Percentiles rank a stretch among this genome's conserved stretches.
Conservation (phyloP, 2,113 vertebrate species). For the Sialia sialis region DNA sequence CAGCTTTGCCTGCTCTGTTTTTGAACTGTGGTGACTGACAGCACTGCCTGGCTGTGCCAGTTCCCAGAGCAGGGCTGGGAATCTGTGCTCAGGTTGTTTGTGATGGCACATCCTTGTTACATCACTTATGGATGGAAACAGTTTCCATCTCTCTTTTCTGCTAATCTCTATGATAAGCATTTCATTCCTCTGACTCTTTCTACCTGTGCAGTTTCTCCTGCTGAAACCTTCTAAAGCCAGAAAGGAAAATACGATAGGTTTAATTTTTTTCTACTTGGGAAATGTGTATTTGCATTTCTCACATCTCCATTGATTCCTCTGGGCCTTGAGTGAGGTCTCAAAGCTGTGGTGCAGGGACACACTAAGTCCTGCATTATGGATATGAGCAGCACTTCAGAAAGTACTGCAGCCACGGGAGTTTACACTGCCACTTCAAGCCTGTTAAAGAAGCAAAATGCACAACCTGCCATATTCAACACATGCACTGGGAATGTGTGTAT, state of each 20-base stretch:
- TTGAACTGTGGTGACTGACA: background rate
- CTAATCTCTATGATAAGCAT: background rate
- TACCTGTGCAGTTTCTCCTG: background rate
- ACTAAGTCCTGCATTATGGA: background rate
- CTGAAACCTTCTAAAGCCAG: background rate
- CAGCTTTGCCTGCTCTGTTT: background rate
- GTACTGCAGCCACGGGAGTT: background rate
- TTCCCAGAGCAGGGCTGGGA: background rate
- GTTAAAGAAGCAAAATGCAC: background rate
- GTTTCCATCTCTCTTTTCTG: background rate
- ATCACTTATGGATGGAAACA: accelerated
- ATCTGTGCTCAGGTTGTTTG: background rate
- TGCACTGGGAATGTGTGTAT: background rate
- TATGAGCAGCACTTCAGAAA: background rate
- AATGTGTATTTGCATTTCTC: background rate
- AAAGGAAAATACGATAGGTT: background rate
- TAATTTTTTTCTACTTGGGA: background rate
- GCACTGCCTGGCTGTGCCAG: background rate
- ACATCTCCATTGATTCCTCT: background rate
- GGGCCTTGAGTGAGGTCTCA: background rate
- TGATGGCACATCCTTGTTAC: background rate
- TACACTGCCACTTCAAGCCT: background rate
- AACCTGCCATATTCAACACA: background rate
- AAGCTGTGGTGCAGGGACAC: background rate
- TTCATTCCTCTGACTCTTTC: background rate